These are phyloP conservation scores for Sclerurus mexicanus DNA, from an alignment of 2,113 vertebrate species.

Conservation along the genomic window DNA sequence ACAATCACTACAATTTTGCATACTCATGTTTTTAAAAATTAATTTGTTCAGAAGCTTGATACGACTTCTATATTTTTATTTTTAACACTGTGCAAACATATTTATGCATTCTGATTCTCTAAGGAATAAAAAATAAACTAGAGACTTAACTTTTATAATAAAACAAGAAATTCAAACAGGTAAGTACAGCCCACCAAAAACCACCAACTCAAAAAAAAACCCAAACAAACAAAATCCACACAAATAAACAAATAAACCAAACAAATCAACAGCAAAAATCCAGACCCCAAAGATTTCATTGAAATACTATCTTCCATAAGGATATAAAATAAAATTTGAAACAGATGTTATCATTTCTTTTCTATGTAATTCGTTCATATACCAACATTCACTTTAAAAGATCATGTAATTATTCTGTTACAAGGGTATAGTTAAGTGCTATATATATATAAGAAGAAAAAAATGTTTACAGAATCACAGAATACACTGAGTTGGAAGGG, in stretches of 20 bases:
- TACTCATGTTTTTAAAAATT: neutral
- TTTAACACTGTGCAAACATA: neutral
- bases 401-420: neutral
- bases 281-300: neutral
- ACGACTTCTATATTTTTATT: neutral
- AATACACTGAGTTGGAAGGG: neutral
- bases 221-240: accelerated
- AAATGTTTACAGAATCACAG: neutral
- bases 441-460: neutral
- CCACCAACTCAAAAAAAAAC: accelerated
- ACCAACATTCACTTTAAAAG: neutral
- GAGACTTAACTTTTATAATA: neutral
- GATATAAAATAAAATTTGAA: neutral
- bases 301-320: neutral
- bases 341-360: neutral
- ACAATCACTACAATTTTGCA: neutral
- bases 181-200: neutral
- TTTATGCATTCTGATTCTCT: neutral
- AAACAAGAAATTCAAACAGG: neutral
- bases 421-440: neutral
- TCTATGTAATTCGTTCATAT: neutral
- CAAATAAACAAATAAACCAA: neutral
- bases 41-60: neutral
- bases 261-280: neutral
- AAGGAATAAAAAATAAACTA: neutral